Percentiles rank a stretch among this genome's conserved stretches.
Conservation (phyloP, 2,797 vertebrate species). For the Lophius americanus region DNA sequence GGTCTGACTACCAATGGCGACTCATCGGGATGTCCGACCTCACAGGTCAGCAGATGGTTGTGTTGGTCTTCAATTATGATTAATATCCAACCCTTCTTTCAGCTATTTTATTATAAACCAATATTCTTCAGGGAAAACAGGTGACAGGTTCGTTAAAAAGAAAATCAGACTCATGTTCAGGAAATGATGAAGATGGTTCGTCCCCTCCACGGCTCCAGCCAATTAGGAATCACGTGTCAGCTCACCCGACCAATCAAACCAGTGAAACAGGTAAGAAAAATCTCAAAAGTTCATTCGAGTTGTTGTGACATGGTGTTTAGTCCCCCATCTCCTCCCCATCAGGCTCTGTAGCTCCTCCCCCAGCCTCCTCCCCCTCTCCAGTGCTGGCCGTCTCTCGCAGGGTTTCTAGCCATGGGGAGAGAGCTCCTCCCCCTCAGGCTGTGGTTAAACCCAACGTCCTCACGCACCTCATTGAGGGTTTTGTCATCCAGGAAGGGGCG, state of each 20-base stretch:
- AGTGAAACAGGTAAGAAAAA: conserved; percentile 53
- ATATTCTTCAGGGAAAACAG: conserved; percentile 82
- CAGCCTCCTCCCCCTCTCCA: conserved; percentile 45
- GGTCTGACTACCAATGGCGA: conserved; percentile 58
- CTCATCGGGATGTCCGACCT: conserved; percentile 25
- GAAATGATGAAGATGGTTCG: conserved; percentile 75
- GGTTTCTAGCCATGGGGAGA: conserved; percentile 80
- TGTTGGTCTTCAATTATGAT: too few relatives aligned
- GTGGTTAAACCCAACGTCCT: conserved; percentile 98
- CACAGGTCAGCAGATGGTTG: conserved; percentile 59
- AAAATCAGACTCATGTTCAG: conserved; percentile 88
- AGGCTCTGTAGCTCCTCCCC: conserved; percentile 40
- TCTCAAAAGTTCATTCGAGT: not conserved
- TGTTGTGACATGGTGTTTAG: not conserved
- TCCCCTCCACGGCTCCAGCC: conserved; percentile 67
- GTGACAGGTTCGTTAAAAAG: conserved; percentile 83
- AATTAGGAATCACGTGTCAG: conserved; percentile 67
- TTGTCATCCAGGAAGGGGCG: conserved; percentile 97
- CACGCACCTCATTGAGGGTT: conserved; percentile 97
- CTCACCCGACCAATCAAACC: conserved; percentile 55
- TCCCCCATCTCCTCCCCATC: not conserved
- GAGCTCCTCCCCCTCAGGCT: conserved; percentile 90
- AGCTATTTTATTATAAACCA: not conserved
- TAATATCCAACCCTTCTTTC: too few relatives aligned
- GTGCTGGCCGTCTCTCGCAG: conserved; percentile 78